These are phyloP conservation scores for Oligia latruncula DNA, from an alignment of 2,888 invertebrate species.

Conservation along the genomic window DNA sequence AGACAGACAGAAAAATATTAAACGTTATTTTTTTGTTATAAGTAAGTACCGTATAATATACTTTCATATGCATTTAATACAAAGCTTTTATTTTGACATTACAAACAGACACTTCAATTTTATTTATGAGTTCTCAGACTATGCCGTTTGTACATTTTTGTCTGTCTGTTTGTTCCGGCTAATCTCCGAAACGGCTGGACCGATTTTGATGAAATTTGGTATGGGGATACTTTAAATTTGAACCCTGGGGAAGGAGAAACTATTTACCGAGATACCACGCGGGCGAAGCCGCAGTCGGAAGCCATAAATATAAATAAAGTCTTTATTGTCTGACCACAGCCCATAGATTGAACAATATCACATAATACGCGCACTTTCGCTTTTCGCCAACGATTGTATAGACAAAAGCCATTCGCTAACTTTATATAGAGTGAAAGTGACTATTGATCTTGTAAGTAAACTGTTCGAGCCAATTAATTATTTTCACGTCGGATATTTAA, in stretches of 20 bases:
- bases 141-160: too few species aligned
- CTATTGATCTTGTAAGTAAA: conserved; percentile 23
- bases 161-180: too few species aligned
- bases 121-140: too few species aligned
- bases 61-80: too few species aligned
- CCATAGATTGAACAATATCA: conserved; percentile 27
- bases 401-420: conserved; percentile 29
- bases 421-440: conserved; percentile 45
- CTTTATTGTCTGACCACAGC: conserved; percentile 13
- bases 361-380: conserved; percentile 37
- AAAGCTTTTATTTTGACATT: too few species aligned
- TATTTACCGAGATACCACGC: background rate
- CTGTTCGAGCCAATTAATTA: conserved; percentile 21
- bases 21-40: too few species aligned
- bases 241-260: background rate
- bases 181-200: too few species aligned
- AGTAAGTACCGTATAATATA: too few species aligned
- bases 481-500: background rate
- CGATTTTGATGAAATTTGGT: background rate
- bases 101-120: too few species aligned
- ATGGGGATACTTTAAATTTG: background rate
- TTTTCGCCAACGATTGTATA: conserved; percentile 8
- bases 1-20: too few species aligned
- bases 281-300: background rate
- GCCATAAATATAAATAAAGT: background rate